Base-by-base conservation (phyloP, 2,113 vertebrate species). In the Sprattus sprattus region DNA sequence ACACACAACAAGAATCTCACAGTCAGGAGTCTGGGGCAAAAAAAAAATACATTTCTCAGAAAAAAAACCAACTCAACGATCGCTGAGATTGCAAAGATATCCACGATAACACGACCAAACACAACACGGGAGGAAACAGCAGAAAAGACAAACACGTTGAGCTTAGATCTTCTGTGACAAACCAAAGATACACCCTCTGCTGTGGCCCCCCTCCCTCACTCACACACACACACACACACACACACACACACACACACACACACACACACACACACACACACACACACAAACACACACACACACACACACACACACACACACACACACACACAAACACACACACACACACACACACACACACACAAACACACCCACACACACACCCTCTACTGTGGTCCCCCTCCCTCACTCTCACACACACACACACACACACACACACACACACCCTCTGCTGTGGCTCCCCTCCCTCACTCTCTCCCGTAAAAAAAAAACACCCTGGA, bases 81-180 rank as follows among this genome's bases (percentile, higher is more conserved):
- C 32, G 64, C 25, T 32, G 64, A 71, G 64, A 71, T 71, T 71
- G 64, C 28, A 86, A 83, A 67, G 80, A 82, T 85, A 88, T 52
- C 60, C 22, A 52, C 28, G 52, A 86, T 81, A 85, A 45, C 81
- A 83, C 82, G 82, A 54, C 81, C 67, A 83, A 83, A 83, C 85
- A 89, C 78, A 85, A 20, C 32, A 86, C 52, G 20, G 64, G 84
- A 45, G 82, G 82, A 67, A 85, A 81, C 84, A 50, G 64, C 80
- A 83, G 82, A 47, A 67, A 89, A 83, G 81, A 50, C 60, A 86
- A 86, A 83, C 50, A 86, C 78, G 47, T 15, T 18, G 47, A 46
- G 44, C 81, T 84, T 88, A 83, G 81, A 86, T 87, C 49, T 84
- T 82, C 45, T 71, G 16, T 81, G 86, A 83, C 22, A 86, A 87